A percentile compares a stretch with the other conserved stretches of the same genome.
phyloP scores from a whole-genome alignment of 2,113 vertebrate species.

The Chlamydotis undulata region DNA sequence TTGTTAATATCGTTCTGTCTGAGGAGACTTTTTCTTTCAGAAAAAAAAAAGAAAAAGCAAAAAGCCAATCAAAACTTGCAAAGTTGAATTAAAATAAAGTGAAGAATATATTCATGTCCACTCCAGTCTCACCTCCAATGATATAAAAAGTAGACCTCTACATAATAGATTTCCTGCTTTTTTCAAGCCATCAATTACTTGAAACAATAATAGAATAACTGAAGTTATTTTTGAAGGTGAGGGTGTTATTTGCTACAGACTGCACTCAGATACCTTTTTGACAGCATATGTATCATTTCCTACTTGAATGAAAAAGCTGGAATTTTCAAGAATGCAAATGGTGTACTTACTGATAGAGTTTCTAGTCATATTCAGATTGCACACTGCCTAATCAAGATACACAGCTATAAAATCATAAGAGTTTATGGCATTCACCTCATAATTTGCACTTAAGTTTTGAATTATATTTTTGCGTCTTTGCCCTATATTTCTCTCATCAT shows the following conservation, averaged over 20 bases:
- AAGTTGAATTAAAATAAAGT: not conserved
- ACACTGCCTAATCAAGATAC: not conserved
- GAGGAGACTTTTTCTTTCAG: not conserved
- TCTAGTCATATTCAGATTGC: not conserved
- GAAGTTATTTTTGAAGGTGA: conserved; percentile 14
- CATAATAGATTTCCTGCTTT: not conserved
- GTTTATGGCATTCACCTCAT: not conserved
- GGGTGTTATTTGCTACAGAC: not conserved
- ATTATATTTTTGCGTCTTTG: not conserved
- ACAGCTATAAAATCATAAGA: not conserved
- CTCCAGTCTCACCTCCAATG: not conserved
- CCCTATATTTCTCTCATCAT: rapidly evolving
- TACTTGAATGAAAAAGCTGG: not conserved
- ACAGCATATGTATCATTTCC: not conserved
- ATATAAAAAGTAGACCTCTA: not conserved
- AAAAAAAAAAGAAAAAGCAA: not conserved
- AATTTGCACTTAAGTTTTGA: not conserved
- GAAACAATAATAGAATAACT: not conserved
- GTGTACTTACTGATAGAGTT: not conserved
- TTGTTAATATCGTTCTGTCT: not conserved
- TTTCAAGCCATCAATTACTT: not conserved
- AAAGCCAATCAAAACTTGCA: not conserved
- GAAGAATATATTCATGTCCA: not conserved
- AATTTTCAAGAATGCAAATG: not conserved
- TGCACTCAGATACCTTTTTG: not conserved